Percentiles rank a stretch among this genome's conserved stretches.
phyloP scores from a whole-genome alignment of 2,797 vertebrate genomes.

The Eulemur rubriventer region DNA sequence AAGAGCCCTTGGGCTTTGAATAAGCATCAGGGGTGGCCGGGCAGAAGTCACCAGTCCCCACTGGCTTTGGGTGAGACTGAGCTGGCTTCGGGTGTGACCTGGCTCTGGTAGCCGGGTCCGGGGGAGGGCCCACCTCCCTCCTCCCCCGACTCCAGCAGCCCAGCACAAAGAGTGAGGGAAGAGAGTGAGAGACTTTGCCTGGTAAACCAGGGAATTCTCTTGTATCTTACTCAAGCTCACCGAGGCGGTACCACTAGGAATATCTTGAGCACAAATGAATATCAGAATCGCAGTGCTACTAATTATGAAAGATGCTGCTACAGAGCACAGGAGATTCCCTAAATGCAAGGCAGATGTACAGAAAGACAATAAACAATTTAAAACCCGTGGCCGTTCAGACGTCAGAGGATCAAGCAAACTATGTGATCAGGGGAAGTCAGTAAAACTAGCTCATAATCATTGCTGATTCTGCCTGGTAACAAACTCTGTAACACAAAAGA shows the following conservation, averaged over 20 bases:
- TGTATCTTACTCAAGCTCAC: not conserved
- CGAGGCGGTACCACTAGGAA: not conserved
- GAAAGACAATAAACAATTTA: not conserved
- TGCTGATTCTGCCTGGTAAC: not conserved
- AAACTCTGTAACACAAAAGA: not conserved
- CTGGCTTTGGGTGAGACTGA: not conserved
- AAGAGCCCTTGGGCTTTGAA: not conserved
- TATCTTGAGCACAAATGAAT: not conserved
- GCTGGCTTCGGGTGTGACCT: not conserved
- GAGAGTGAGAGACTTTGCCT: not conserved
- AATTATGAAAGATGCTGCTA: not conserved
- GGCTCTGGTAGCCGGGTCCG: accelerated
- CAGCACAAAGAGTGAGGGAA: not conserved
- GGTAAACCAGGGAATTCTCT: not conserved
- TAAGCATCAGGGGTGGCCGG: not conserved
- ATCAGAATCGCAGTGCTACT: not conserved
- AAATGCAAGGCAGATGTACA: not conserved
- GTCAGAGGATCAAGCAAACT: not conserved
- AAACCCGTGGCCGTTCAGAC: not conserved
- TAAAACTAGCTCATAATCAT: not conserved
- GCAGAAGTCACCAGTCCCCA: not conserved
- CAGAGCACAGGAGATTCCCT: not conserved
- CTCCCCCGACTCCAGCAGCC: not conserved
- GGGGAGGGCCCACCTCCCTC: not conserved
- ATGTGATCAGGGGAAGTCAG: not conserved